phyloP scores from a whole-genome alignment of 2,888 invertebrate genomes.

The Leptopilina myrica region DNA sequence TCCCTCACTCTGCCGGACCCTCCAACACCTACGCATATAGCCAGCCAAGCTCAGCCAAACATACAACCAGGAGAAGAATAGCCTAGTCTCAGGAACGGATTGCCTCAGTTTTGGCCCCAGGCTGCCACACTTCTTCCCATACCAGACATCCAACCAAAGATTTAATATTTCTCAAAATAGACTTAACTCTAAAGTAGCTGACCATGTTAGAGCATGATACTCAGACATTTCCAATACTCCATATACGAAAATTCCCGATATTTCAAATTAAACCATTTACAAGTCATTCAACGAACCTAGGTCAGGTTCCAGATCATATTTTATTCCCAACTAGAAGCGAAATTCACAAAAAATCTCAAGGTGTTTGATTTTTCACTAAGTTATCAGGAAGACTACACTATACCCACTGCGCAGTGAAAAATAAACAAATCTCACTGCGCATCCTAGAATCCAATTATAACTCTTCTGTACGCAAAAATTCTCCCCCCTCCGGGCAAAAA shows the following conservation, averaged over 20 bases:
- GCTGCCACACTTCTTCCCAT: slow-evolving; percentile 18
- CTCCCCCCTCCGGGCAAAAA: background rate
- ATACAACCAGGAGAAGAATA: slow-evolving; percentile 35
- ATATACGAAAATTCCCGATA: background rate
- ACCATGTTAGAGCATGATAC: too few species aligned
- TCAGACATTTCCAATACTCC: too few species aligned
- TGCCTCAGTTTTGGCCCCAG: slow-evolving; percentile 22
- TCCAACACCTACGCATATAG: slow-evolving; percentile 38
- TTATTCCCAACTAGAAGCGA: background rate
- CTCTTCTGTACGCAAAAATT: background rate
- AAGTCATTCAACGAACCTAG: slow-evolving; percentile 2
- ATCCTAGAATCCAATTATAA: background rate
- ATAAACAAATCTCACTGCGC: too few species aligned
- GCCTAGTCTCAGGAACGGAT: slow-evolving; percentile 38
- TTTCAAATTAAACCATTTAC: background rate
- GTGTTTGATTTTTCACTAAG: too few species aligned
- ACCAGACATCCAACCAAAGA: background rate
- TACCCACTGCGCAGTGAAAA: background rate
- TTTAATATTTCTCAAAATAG: background rate
- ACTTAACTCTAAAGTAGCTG: too few species aligned
- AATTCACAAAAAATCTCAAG: too few species aligned
- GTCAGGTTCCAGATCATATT: background rate
- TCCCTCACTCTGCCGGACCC: slow-evolving; percentile 27
- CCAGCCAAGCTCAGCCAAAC: slow-evolving; percentile 38
- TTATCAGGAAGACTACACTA: too few species aligned